phyloP scores from a whole-genome alignment of 2,113 vertebrate genomes.

The Petrocephalus microphthalmus region DNA sequence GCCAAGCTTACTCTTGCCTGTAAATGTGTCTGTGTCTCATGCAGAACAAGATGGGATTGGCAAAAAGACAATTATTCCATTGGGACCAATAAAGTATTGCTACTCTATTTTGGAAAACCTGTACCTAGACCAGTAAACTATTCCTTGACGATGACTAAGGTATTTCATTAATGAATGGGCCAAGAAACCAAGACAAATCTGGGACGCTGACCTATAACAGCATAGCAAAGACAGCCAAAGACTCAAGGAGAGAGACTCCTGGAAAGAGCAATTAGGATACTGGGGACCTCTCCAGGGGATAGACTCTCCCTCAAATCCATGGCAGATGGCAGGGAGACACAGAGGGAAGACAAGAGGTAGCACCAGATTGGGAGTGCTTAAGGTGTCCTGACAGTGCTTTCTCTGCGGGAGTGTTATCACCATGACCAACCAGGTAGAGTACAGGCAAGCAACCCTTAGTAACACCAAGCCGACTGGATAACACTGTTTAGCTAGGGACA shows the following conservation, averaged over 20 bases:
- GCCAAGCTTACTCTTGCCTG: not conserved
- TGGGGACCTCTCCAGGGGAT: not conserved
- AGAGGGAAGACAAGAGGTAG: not conserved
- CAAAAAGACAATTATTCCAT: not conserved
- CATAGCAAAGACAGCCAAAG: not conserved
- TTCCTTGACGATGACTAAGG: not conserved
- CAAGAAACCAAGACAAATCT: not conserved
- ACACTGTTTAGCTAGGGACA: not conserved
- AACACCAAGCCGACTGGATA: not conserved
- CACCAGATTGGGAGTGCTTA: not conserved
- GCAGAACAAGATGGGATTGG: not conserved
- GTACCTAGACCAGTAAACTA: not conserved
- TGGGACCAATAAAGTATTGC: not conserved
- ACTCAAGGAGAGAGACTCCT: conserved; percentile 1
- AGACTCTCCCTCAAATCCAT: not conserved
- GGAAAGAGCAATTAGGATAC: conserved; percentile 11
- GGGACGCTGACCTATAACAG: conserved; percentile 15
- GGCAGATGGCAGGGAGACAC: conserved; percentile 16
- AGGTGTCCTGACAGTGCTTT: not conserved
- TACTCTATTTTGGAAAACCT: not conserved
- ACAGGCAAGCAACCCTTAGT: not conserved
- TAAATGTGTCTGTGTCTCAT: not conserved
- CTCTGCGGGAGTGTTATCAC: not conserved
- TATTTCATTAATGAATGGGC: not conserved
- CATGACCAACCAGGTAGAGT: not conserved